A percentile compares a stretch with the other conserved stretches of the same genome.
These are phyloP conservation scores for Stenichneumon culpator DNA, from an alignment of 2,888 invertebrate species.

Conservation along the genomic window DNA sequence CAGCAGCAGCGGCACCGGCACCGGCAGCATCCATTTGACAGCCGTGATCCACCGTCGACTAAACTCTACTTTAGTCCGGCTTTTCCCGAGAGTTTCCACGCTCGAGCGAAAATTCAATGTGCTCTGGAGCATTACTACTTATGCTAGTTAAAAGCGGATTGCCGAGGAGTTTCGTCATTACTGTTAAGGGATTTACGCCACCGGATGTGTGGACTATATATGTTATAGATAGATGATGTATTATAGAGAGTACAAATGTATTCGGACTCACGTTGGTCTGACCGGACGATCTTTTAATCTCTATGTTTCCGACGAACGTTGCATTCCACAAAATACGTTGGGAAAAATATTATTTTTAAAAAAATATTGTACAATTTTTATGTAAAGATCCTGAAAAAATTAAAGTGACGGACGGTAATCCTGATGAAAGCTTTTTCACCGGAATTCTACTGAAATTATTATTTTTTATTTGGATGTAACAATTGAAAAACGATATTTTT, in stretches of 20 bases:
- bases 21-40: conserved; percentile 60
- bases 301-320: neutral
- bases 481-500: neutral
- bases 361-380: neutral
- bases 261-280: neutral
- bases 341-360: neutral
- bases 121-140: conserved; percentile 59
- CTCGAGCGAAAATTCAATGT: conserved; percentile 54
- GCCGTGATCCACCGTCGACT: conserved; percentile 61
- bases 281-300: neutral
- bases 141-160: conserved; percentile 69
- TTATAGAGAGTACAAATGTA: neutral
- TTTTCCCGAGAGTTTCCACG: conserved; percentile 50
- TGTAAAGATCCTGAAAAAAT: neutral
- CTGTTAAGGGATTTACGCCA: conserved; percentile 55
- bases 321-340: neutral
- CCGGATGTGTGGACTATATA: conserved; percentile 1
- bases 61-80: conserved; percentile 68
- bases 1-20: neutral
- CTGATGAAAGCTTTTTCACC: neutral
- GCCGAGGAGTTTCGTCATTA: conserved; percentile 43
- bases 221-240: neutral
- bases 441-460: neutral
- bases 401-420: neutral
- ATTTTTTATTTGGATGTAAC: neutral